A percentile compares a stretch with the other conserved stretches of the same genome.
These are phyloP conservation scores for Hippopotamyrus pictus DNA, from an alignment of 2,797 vertebrate genomes.

Conservation along the genomic window DNA sequence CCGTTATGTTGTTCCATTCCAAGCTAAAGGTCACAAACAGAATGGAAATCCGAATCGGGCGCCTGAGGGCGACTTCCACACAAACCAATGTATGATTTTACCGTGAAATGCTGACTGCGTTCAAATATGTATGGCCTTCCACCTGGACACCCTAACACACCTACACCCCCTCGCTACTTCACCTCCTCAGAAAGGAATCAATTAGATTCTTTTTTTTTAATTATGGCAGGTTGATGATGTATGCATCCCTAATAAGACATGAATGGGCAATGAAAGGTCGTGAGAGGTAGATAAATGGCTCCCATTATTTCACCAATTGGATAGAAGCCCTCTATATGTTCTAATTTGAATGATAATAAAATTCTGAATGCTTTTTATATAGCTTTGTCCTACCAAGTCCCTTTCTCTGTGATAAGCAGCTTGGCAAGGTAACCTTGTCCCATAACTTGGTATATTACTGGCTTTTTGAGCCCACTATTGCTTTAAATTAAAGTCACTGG, in stretches of 20 bases:
- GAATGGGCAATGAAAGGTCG: constrained; percentile 77
- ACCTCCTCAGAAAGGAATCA: constrained; percentile 52
- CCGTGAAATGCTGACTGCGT: constrained; percentile 38
- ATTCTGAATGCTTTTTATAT: constrained; percentile 59
- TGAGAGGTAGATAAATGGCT: constrained; percentile 75
- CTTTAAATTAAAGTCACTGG: constrained; percentile 52
- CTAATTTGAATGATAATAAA: constrained; percentile 84
- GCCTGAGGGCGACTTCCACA: background rate
- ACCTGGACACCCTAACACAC: background rate
- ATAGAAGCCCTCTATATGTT: constrained; percentile 76
- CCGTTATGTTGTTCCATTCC: constrained; percentile 37
- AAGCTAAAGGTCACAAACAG: constrained; percentile 54
- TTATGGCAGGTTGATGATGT: constrained; percentile 73
- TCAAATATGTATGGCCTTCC: constrained; percentile 32
- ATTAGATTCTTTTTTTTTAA: constrained; percentile 68
- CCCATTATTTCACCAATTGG: constrained; percentile 75
- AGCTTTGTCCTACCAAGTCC: constrained; percentile 68
- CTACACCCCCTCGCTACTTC: constrained; percentile 37
- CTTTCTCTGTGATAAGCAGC: constrained; percentile 67
- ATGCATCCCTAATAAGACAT: constrained; percentile 74
- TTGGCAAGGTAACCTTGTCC: constrained; percentile 75
- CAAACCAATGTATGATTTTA: constrained; percentile 44
- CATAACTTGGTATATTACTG: constrained; percentile 52
- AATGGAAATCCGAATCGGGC: constrained; percentile 15
- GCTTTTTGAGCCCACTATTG: constrained; percentile 48